Base-by-base conservation (phyloP, 2,113 vertebrate genomes). In the Catharus bicknelli region DNA sequence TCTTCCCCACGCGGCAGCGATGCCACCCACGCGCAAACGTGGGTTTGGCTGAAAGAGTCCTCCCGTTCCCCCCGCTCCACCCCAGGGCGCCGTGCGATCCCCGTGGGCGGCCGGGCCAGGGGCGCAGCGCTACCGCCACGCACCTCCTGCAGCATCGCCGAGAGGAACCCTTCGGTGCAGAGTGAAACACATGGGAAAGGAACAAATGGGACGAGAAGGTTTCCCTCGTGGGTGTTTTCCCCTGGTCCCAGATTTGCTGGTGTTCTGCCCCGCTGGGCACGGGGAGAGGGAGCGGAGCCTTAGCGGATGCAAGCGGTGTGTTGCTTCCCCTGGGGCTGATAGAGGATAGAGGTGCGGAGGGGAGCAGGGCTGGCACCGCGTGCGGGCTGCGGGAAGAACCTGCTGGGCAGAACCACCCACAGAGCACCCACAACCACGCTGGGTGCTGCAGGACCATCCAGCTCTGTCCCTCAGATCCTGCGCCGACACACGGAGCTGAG, bases 401-500 rank as follows among this genome's bases (percentile, higher is more conserved):
- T 11, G 26, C 22, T 48, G 11, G 58, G 40, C 27, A 63, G 22
- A 73, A 36, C 51, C 47, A 5, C 0, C 3, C 38, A 38, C 38
- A 38, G 38, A 38, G 38, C 38, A 38, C 38, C 38, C 38, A 45
- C 55, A 13, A 50, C 5, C 3, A 2, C 3, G 32, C 57, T 16
- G 15, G 16, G 4, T 38, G 42, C 55, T 36, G 64, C 55, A 36
- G 36, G 23, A 26, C n/a, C 5, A 4, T 10, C 53, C 12, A 6
- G 22, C 59, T 26, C 47, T 32, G 1, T 29, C 68, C 58, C 22
- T 53, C 7, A 8, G 4, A 20, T 40, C 40, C 58, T 13, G 2
- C 1, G 0, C 11, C 3, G 18, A 47, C 59, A 42, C 61, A 16
- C 2, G 1, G 54, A 53, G 58, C n/a, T 15, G 62, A 32, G n/a